phyloP scores from a whole-genome alignment of 2,113 vertebrate species.

The Budorcas taxicolor region DNA sequence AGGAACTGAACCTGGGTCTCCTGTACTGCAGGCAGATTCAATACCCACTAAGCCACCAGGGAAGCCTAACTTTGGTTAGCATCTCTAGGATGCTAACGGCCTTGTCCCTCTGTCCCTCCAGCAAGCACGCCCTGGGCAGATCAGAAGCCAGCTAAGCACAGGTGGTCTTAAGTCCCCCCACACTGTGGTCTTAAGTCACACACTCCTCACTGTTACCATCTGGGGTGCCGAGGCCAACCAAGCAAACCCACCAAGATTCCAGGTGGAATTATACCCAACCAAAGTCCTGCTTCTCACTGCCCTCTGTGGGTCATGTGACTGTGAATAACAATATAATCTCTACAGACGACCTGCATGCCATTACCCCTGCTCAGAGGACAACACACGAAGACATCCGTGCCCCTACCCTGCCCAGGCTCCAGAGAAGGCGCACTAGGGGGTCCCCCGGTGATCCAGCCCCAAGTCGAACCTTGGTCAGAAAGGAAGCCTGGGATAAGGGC shows the following conservation, averaged over 20 bases:
- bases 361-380: not conserved
- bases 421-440: not conserved
- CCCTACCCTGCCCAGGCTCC: not conserved
- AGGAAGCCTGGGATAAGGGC: slow-evolving; percentile 11
- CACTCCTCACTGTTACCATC: not conserved
- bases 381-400: not conserved
- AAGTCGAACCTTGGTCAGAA: not conserved
- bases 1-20: not conserved
- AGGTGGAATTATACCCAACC: not conserved
- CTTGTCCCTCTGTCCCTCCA: slow-evolving; percentile 59
- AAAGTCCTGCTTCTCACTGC: not conserved
- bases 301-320: not conserved
- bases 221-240: not conserved
- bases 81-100: not conserved
- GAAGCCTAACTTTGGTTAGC: not conserved
- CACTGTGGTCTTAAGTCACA: not conserved
- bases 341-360: not conserved
- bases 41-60: not conserved
- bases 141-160: not conserved
- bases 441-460: not conserved
- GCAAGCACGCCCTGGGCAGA: slow-evolving; percentile 83
- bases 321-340: not conserved
- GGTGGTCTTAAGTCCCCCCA: not conserved
- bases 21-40: not conserved
- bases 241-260: not conserved